These are phyloP conservation scores for Odocoileus virginianus DNA, from an alignment of 2,113 vertebrate genomes.

Conservation along the genomic window DNA sequence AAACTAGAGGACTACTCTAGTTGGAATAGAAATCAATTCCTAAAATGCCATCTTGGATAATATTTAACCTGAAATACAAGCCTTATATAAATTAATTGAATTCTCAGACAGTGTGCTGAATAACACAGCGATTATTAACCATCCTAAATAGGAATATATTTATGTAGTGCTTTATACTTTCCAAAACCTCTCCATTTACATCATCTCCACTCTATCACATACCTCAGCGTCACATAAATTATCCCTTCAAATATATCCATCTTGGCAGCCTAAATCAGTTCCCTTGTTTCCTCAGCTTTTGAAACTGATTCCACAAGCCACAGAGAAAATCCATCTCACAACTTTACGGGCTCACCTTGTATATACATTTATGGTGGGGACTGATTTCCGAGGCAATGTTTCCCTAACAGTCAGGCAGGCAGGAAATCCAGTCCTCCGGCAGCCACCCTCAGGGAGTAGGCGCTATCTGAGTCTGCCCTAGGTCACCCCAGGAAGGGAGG, in stretches of 20 bases:
- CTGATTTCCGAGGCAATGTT: slow-evolving; percentile 18
- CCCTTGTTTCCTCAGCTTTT: neutral
- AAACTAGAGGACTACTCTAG: neutral
- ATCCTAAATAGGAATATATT: neutral
- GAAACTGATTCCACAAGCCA: slow-evolving; percentile 36
- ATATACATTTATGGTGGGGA: neutral
- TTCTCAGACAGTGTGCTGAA: neutral
- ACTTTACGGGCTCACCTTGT: slow-evolving; percentile 1
- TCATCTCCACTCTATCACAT: slow-evolving; percentile 34
- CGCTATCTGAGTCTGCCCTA: neutral
- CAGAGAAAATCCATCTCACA: slow-evolving; percentile 34
- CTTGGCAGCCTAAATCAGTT: neutral
- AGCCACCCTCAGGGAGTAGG: neutral
- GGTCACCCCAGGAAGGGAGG: neutral
- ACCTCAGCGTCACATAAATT: slow-evolving; percentile 35
- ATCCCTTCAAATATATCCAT: neutral
- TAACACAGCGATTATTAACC: slow-evolving; percentile 30
- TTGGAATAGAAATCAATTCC: slow-evolving; percentile 39
- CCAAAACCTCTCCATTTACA: slow-evolving; percentile 47
- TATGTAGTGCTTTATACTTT: slow-evolving; percentile 21
- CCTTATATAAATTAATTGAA: slow-evolving; percentile 9
- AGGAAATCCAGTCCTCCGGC: neutral
- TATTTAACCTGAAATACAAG: slow-evolving; percentile 8
- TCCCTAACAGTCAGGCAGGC: neutral
- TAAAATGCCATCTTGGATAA: neutral